Base-by-base conservation (phyloP, 2,113 vertebrate species). In the Dasypus novemcinctus region DNA sequence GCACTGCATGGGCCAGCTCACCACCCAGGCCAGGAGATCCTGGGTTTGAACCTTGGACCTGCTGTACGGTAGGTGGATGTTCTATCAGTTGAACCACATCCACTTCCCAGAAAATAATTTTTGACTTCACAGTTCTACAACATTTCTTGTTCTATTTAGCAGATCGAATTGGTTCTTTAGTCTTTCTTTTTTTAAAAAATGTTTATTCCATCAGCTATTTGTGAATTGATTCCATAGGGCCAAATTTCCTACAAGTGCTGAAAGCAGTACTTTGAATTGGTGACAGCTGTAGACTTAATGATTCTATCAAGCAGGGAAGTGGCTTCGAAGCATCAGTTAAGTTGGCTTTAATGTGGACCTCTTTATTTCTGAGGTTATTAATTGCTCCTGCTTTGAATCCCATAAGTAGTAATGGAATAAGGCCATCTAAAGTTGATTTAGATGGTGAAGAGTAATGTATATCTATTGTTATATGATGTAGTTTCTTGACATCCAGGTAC, bases 331-430 rank as follows among this genome's bases (percentile, higher is more conserved):
- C 41, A 74, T 75, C 46, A 72, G 27, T 76, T 87, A 82, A 80
- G 71, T 94, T 94, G 76, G 49, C 57, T 88, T 94, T 92, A 95
- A 82, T 36, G 20, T 79, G 61, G 25, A 33, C 36, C 18, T 95
- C 41, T 87, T 88, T 94, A 69, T 72, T 18, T 18, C 41, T n/a
- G 23, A 71, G 63, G 41, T 79, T 90, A 75, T 66, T 87, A 87
- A 27, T 92, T 92, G 82, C 21, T 71, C 57, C 75, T 76, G 10
- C 49, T 94, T 74, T 82, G 7, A 36, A 38, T 86, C 10, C 64
- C 54, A 5, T 94, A 83, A 87, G 52, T 87, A 86, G 57, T 69
- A 76, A 64, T 54, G 54, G 68, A 81, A 43, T 90, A 83, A 57
- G 33, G 27, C 14, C 81, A 64, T 27, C 71, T 63, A 52, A 83